phyloP scores from a whole-genome alignment of 2,797 vertebrate genomes.

The Microchirus variegatus region DNA sequence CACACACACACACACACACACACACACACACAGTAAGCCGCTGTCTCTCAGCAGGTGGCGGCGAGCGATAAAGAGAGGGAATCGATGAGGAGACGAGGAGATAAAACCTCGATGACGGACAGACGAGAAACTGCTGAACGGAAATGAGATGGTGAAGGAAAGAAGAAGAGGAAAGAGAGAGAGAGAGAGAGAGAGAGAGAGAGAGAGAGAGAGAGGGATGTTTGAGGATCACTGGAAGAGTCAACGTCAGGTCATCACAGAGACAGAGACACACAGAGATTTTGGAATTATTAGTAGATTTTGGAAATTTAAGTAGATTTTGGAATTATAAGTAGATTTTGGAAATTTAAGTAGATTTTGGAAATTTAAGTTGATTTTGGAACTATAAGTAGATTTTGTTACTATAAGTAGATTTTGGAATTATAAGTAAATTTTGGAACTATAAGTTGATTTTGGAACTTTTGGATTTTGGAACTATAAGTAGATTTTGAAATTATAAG shows the following conservation, averaged over 20 bases:
- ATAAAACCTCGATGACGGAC: constrained; percentile 85
- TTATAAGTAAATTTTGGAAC: too few species aligned
- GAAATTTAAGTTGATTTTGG: too few species aligned
- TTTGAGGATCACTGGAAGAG: constrained; percentile 34
- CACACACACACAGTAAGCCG: constrained; percentile 64
- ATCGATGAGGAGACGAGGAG: constrained; percentile 81
- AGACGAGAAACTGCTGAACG: constrained; percentile 77
- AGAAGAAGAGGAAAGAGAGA: constrained; percentile 80
- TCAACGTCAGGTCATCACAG: constrained; percentile 32
- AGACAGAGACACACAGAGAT: neutral
- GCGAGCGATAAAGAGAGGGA: constrained; percentile 87
- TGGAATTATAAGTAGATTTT: too few species aligned
- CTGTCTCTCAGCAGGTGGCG: constrained; percentile 82
- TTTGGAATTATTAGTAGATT: too few species aligned
- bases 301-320: too few species aligned
- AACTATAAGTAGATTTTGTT: too few species aligned
- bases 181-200: constrained; percentile 81
- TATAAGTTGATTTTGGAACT: too few species aligned
- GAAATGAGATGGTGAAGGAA: constrained; percentile 87
- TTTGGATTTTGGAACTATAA: too few species aligned
- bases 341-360: too few species aligned
- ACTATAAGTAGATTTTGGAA: too few species aligned
- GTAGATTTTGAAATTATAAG: too few species aligned
- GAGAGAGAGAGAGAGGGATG: constrained; percentile 49
- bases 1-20: constrained; percentile 9